phyloP scores from a whole-genome alignment of 2,797 vertebrate genomes.

The Euthynnus affinis region DNA sequence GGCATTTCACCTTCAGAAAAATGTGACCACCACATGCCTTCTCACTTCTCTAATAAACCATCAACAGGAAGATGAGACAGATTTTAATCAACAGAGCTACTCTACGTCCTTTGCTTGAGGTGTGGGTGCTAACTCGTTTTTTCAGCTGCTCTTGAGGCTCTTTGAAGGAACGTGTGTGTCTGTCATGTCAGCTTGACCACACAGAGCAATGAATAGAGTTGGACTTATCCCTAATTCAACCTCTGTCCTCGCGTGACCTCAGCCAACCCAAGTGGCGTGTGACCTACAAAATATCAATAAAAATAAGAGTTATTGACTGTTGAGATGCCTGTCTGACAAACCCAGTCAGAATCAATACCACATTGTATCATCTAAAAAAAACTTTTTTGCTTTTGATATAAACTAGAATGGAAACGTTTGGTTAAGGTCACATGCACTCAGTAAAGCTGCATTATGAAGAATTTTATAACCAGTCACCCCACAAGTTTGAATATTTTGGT shows the following conservation, averaged over 20 bases:
- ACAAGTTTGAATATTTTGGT: conserved; percentile 12
- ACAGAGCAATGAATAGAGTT: conserved; percentile 30
- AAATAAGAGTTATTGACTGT: conserved; percentile 33
- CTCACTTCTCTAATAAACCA: conserved; percentile 31
- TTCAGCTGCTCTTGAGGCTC: conserved; percentile 13
- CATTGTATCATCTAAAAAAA: background rate
- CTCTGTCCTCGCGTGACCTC: background rate
- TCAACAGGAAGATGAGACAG: conserved; percentile 41
- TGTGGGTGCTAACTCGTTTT: conserved; percentile 14
- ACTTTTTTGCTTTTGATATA: background rate
- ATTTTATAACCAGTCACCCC: background rate
- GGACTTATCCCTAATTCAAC: conserved; percentile 9
- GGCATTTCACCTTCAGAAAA: conserved; percentile 28
- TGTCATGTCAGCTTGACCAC: background rate
- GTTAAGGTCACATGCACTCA: background rate
- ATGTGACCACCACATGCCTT: conserved; percentile 21
- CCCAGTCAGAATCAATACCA: conserved; percentile 46
- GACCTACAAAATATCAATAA: conserved; percentile 45
- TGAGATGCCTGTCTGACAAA: conserved; percentile 24
- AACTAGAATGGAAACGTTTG: background rate
- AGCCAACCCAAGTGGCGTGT: background rate
- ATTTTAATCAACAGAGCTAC: conserved; percentile 21
- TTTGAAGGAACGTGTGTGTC: background rate
- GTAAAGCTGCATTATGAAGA: background rate
- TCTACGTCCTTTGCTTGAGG: conserved; percentile 9